These are phyloP conservation scores for Capitulum mitella DNA, from an alignment of 2,888 invertebrate genomes.

Conservation along the genomic window DNA sequence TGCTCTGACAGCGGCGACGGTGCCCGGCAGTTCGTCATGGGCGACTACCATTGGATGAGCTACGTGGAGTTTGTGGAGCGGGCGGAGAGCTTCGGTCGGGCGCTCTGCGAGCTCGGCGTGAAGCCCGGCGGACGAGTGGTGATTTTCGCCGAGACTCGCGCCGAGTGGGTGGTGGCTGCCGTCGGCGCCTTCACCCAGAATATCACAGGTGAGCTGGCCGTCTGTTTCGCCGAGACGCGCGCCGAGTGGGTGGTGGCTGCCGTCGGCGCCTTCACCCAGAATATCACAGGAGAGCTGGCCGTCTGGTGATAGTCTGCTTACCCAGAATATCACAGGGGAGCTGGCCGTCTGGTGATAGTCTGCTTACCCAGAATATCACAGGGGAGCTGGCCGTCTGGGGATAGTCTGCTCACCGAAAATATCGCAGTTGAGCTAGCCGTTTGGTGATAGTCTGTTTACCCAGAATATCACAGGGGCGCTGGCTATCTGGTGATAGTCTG, in stretches of 20 bases:
- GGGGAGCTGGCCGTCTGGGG: too few species aligned
- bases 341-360: too few species aligned
- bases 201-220: constrained; percentile 53
- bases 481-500: too few species aligned
- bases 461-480: constrained; percentile 61
- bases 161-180: constrained; percentile 96
- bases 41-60: constrained; percentile 83
- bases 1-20: too few species aligned
- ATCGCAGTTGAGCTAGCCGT: too few species aligned
- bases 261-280: constrained; percentile 92
- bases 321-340: constrained; percentile 64
- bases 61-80: constrained; percentile 68
- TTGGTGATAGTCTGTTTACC: too few species aligned
- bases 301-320: too few species aligned
- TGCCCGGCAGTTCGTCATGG: constrained; percentile 70
- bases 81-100: constrained; percentile 71
- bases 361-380: too few species aligned
- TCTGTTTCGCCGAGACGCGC: too few species aligned
- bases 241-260: constrained; percentile 56
- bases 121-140: constrained; percentile 67
- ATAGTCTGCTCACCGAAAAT: constrained; percentile 88
- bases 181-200: constrained; percentile 93
- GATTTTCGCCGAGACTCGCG: constrained; percentile 93
- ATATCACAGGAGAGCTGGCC: too few species aligned
- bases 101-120: constrained; percentile 71